Base-by-base conservation (phyloP, 1,140 invertebrate species). In the Sycophaga agraensis region DNA sequence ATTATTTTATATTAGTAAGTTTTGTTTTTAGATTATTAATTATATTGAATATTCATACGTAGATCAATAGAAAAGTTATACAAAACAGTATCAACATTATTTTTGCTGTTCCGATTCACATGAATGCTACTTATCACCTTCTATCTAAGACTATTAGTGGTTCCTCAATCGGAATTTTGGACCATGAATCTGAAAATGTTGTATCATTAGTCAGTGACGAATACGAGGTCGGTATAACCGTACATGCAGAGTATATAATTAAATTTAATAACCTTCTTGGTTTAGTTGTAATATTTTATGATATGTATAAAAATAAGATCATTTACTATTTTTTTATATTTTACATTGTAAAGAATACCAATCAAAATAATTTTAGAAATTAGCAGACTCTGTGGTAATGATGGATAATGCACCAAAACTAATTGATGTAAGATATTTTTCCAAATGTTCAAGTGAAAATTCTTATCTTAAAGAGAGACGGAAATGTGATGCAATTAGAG, bases 151-250 rank as follows among this genome's bases (percentile, higher is more conserved):
- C 82, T 35, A 86, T 88, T 66, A 84, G 83, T 70, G 88, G 83
- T 63, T 81, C 92, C n/a, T 85, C 84, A 4, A 84, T 85, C 31
- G 89, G 88, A 34, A 80, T 83, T 46, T 73, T 94, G 2, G 84
- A 86, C 2, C 82, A 84, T 42, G 86, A 91, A 71, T 91, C 90
- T 1, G 82, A 84, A 17, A 91, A 93, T 69, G 87, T 95, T 59
- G 89, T 91, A 0, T 76, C 84, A 17, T 81, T 92, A 24, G 86
- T 94, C 28, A 85, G 83, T 59, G 78, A 85, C 40, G 87, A 92
- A 69, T 93, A 93, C 69, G 73, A 89, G 73, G 88, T 90, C 80
- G 53, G 76, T 22, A 49, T 59, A 56, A 49, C 9, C 17, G 24
- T 39, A 39, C 31, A 34, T 34, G 5, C 5, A 34, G 5, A 34